A percentile compares a stretch with the other conserved stretches of the same genome.
Conservation (phyloP, 2,797 vertebrate species). For the Scolopax rusticola region DNA sequence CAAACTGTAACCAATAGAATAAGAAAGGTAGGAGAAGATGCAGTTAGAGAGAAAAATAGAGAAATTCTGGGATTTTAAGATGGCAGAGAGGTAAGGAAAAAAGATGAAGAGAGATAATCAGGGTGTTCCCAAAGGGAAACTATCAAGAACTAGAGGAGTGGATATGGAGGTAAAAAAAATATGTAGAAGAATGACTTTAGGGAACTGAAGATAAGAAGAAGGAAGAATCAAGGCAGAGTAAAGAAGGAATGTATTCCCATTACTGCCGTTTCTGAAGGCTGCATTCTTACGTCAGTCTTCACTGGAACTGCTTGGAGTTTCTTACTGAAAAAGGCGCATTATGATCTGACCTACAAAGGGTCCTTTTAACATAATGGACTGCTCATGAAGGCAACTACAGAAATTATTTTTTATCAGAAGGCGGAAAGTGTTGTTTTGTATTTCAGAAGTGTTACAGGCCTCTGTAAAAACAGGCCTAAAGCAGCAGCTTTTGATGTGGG, state of each 20-base stretch:
- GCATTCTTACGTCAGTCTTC: not conserved
- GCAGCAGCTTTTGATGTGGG: not conserved
- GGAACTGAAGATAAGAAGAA: not conserved
- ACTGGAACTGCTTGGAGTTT: not conserved
- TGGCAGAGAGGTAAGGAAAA: not conserved
- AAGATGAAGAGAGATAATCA: not conserved
- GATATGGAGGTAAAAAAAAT: fast-evolving
- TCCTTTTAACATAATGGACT: not conserved
- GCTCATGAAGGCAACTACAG: not conserved
- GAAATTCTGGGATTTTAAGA: not conserved
- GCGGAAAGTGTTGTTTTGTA: not conserved
- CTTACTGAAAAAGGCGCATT: not conserved
- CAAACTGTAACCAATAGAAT: not conserved
- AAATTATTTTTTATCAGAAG: not conserved
- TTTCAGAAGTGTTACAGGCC: not conserved
- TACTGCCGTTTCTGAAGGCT: not conserved
- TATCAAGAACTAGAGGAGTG: not conserved
- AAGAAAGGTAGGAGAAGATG: not conserved
- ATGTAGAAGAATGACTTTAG: not conserved
- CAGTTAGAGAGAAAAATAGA: not conserved
- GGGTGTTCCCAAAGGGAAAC: not conserved
- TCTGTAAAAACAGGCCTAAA: not conserved
- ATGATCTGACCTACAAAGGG: not conserved
- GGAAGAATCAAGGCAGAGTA: not conserved
- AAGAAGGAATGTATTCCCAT: not conserved